Base-by-base conservation (phyloP, 2,113 vertebrate species). In the Catharus fuscescens region DNA sequence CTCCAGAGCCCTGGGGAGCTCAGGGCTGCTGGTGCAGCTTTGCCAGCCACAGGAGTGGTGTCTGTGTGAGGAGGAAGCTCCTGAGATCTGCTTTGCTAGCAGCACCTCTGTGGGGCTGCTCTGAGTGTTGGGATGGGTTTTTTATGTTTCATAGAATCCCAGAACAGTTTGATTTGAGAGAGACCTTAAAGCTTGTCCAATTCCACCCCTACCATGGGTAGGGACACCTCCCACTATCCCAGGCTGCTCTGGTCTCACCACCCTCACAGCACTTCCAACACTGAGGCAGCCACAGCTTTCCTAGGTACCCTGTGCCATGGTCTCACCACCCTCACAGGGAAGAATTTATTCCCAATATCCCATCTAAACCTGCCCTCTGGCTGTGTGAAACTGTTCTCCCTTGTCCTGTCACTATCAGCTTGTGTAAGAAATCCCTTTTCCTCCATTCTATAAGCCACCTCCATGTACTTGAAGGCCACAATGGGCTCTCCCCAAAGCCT, bases 101-200 rank as follows among this genome's bases (percentile, higher is more conserved):
- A 45, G 86, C 92, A 62, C 79, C 93, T 96, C 92, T 15, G 19
- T 64, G 96, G 38, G 90, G 95, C 88, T 97, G 91, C 91, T 97
- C 86, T n/a, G 47, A 96, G 96, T 96, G 96, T 91, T 28, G 36
- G 3, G 2, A 8, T 53, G 25, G 5, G 0, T 6, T 91, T 92
- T 79, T 36, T 57, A 5, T 90, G 6, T 76, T 64, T 31, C 11
- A 34, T 1, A 42, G 40, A 40, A 56, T 34, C 25, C 47, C 29
- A 48, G 48, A 20, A 71, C 5, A 29, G 14, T 42, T 42, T 71
- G 24, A 29, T 47, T 56, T 71, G 29, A 10, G 31, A 87, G 48
- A 38, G 24, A 54, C 25, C 16, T 79, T 71, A 48, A 62, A 42
- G 65, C 20, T 56, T 34, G 14, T 42, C 42, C 17, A 2, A 3